phyloP scores from a whole-genome alignment of 2,797 vertebrate species.

The Chelonia mydas region DNA sequence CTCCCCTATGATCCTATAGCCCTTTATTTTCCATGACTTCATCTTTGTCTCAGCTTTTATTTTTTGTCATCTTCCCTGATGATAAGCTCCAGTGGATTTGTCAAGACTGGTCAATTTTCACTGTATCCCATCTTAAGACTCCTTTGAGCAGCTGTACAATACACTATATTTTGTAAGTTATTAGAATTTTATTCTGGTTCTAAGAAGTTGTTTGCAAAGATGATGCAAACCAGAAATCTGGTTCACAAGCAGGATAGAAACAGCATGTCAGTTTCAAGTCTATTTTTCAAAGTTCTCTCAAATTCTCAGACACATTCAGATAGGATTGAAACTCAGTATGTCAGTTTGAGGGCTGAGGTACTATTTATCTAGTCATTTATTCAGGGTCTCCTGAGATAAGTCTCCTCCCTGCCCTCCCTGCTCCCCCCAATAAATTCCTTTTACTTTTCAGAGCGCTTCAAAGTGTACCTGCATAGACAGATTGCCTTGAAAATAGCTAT shows the following conservation, averaged over 20 bases:
- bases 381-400: background rate
- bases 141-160: background rate
- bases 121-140: background rate
- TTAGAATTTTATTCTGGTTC: background rate
- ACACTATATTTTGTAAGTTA: background rate
- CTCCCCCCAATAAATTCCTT: background rate
- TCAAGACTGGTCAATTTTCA: background rate
- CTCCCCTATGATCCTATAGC: background rate
- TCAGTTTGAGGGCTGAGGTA: background rate
- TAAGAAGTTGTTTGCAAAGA: background rate
- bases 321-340: background rate
- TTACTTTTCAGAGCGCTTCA: background rate
- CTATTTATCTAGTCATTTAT: background rate
- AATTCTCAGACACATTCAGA: background rate
- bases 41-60: background rate
- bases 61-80: background rate
- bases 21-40: background rate
- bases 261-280: background rate
- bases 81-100: background rate
- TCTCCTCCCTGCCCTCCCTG: too few relatives aligned
- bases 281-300: background rate
- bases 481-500: background rate
- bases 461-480: background rate
- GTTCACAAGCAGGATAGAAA: background rate
- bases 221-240: background rate